Base-by-base conservation (phyloP, 2,113 vertebrate genomes). In the Condylura cristata region DNA sequence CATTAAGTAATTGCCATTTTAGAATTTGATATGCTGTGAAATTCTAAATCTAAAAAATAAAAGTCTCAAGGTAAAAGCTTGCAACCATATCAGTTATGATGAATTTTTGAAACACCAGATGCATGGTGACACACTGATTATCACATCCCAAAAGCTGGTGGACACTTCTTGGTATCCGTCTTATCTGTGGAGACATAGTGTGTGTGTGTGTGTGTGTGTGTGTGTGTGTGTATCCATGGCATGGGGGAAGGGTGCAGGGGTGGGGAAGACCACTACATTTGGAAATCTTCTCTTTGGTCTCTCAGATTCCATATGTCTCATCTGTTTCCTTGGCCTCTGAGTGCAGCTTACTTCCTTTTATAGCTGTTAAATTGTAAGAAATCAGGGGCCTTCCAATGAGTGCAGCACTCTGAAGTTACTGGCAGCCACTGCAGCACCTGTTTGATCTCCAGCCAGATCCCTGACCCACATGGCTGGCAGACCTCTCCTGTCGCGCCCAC, bases 31-130 rank as follows among this genome's bases (percentile, higher is more conserved):
- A 37, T 28, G 51, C 32, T 37, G 44, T 82, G 30, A 87, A 90
- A 92, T 70, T 91, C 32, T 41, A 78, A 85, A 71, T 84, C 37
- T 58, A 41, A 71, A 85, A 92, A 92, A 78, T 24, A 74, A 53
- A 65, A n/a, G 11, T 82, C 53, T 80, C 20, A 37, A 12, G 76
- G 61, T 65, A 44, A 80, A 86, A 24, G 26, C 66, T 60, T 46
- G 10, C 56, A 76, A 37, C 51, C 53, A 30, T 80, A 26, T 89
- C 34, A 0, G 10, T 61, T 56, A 51, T 46, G 65, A 74, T 26
- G 20, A 18, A 16, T 70, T 16, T 48, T 46, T 65, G 14, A 53
- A 90, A 65, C 34, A 37, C 7, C 8, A 17, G 46, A n/a, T 20
- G 14, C 37, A 46, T 6, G 16, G 48, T 26, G 58, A 24, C 30